Base-by-base conservation (phyloP, 2,797 vertebrate species). In the Alosa sapidissima region DNA sequence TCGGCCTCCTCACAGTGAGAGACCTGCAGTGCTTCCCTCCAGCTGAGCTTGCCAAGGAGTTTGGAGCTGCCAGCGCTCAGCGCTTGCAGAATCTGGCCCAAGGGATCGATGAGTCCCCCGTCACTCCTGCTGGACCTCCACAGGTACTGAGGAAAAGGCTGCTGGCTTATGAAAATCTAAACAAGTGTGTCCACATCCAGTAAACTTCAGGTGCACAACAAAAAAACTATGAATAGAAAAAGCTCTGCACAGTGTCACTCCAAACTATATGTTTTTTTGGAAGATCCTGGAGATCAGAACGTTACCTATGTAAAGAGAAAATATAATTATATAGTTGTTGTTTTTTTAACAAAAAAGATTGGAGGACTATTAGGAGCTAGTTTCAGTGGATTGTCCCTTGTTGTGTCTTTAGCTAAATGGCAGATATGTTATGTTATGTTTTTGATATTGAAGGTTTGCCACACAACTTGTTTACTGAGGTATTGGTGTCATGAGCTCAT, bases 41-140 rank as follows among this genome's bases (percentile, higher is more conserved):
- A 85, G 88, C 91, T 36, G 81, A 91, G 2, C 85, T 99, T 82
- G 95, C 91, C 83, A 95, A 87, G 86, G 96, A 97, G 87, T 93
- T 98, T 11, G 97, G 98, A 47, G 89, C 87, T 51, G 58, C 89
- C 11, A 45, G 83, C 13, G 96, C 96, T 87, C 95, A 94, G 86
- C 95, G 94, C 52, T 89, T 99, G 58, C 96, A 95, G 86, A 96
- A 93, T 86, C 95, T 99, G 83, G 93, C 95, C 78, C 90, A 93
- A 0, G 97, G 97, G 68, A 91, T 96, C 28, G 97, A 99, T 55
- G 91, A 95, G 33, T 95, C 96, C 14, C 94, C 95, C 0, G 96
- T 99, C 45, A 93, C 90, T 0, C 94, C 96, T 0, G 93, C 94
- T 0, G 96, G 98, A 28, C 94, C 95, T 19, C 97, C 97, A 51